Evolutionary conservation across 2,797 vertebrate species (phyloP).

Genomic region (Nannoperca obscura): DNA sequence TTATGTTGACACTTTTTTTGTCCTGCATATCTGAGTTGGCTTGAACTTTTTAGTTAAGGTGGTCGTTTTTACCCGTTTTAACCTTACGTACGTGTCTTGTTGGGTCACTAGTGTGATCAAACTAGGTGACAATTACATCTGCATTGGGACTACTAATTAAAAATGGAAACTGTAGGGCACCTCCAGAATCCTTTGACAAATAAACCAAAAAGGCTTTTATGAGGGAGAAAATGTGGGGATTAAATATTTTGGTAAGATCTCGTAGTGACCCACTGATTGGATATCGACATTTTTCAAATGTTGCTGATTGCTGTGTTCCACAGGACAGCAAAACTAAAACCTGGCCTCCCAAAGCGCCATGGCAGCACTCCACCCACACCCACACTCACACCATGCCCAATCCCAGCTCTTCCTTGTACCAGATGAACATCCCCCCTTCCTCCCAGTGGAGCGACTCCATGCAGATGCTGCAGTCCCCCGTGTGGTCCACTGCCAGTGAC

Average conservation of each 20-base stretch:
- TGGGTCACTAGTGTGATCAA: no score
- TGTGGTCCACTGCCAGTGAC: conserved; percentile 94
- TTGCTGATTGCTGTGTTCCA: conserved; percentile 5
- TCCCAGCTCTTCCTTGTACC: conserved; percentile 92
- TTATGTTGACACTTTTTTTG: background rate
- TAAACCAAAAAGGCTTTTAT: background rate
- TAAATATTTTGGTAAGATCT: background rate
- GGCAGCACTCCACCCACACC: conserved; percentile 91
- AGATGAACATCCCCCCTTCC: conserved; percentile 91
- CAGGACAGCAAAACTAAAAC: conserved; percentile 99
- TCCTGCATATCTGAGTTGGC: background rate
- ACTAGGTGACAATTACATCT: no score
- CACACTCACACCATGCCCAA: conserved; percentile 90
- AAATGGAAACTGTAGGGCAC: background rate
- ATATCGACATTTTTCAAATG: background rate
- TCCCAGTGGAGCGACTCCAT: conserved; percentile 97
- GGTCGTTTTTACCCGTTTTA: no score
- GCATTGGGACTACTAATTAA: no score
- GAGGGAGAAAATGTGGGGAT: background rate
- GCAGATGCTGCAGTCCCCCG: conserved; percentile 95
- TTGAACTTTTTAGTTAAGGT: no score
- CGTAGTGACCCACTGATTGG: background rate
- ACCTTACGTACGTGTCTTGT: no score
- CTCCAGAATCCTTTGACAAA: background rate
- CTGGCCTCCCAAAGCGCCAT: conserved; percentile 98